Evolutionary conservation across 2,888 invertebrate genomes (phyloP).

Genomic region (Mythimna impura): DNA sequence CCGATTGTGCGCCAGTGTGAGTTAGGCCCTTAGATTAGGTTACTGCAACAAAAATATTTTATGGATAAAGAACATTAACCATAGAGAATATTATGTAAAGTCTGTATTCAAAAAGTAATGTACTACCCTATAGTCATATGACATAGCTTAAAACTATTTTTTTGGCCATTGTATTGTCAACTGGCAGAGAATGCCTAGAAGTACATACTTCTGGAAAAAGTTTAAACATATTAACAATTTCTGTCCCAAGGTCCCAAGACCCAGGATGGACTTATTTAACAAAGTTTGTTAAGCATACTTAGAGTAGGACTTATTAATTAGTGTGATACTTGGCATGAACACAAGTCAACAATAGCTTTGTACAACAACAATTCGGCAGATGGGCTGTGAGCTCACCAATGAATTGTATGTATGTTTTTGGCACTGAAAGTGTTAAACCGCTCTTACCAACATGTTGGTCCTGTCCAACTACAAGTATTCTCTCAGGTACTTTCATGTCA

Average conservation of each 20-base stretch:
- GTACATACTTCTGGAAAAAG: background rate
- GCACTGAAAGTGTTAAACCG: background rate
- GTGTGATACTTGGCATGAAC: too few relatives aligned
- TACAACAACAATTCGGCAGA: too few relatives aligned
- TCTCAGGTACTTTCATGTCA: slow-evolving; percentile 98
- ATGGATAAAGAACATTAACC: too few relatives aligned
- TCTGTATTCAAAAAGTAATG: background rate
- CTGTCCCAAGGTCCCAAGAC: too few relatives aligned
- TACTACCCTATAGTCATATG: slow-evolving; percentile 15
- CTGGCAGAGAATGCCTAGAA: background rate
- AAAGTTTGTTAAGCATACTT: too few relatives aligned
- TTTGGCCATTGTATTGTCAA: slow-evolving; percentile 1
- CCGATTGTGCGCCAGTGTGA: too few relatives aligned
- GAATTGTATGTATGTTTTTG: too few relatives aligned
- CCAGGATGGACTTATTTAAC: too few relatives aligned
- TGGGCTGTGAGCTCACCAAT: too few relatives aligned
- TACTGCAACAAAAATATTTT: background rate
- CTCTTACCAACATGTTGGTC: slow-evolving; percentile 91
- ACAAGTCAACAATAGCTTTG: too few relatives aligned
- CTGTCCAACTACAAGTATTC: slow-evolving; percentile 96
- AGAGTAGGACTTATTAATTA: too few relatives aligned
- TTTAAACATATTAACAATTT: background rate
- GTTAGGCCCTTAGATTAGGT: background rate
- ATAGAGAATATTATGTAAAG: background rate
- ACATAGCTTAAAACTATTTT: background rate